Conservation (phyloP, 2,888 invertebrate genomes). For the Agrotis exclamationis region DNA sequence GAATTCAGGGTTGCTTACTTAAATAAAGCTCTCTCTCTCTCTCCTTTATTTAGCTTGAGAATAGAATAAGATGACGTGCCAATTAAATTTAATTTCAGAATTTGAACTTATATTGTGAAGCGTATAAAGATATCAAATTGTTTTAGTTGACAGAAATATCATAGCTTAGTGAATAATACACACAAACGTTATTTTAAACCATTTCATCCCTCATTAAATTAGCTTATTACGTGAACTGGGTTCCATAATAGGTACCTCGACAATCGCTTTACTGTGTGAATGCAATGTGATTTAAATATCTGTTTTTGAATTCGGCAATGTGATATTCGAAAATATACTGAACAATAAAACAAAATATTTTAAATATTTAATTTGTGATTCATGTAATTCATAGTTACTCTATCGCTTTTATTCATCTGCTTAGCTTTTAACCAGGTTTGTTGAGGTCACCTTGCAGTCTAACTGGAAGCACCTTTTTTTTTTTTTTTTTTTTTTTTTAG, state of each 20-base stretch:
- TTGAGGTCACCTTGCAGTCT: too few species aligned
- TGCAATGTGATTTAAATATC: neutral
- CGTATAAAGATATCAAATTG: slow-evolving; percentile 15
- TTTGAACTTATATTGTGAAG: slow-evolving; percentile 9
- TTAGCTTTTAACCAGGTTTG: too few species aligned
- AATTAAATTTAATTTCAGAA: neutral
- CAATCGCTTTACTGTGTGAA: neutral
- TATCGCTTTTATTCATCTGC: neutral
- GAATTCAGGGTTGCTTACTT: neutral
- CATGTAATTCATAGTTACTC: neutral
- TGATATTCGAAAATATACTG: too few species aligned
- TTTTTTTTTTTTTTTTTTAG: too few species aligned
- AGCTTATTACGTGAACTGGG: slow-evolving; percentile 4
- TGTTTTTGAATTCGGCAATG: neutral
- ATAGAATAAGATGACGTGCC: neutral
- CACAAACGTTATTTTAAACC: slow-evolving; percentile 23
- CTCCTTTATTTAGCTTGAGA: neutral
- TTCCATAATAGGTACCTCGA: neutral
- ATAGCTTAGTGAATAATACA: slow-evolving; percentile 7
- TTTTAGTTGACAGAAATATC: slow-evolving; percentile 24
- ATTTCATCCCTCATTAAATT: slow-evolving; percentile 12
- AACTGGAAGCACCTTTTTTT: too few species aligned
- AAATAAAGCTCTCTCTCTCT: neutral
- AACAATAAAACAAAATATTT: neutral
- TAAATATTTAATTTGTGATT: neutral